A percentile compares a stretch with the other conserved stretches of the same genome.
These are phyloP conservation scores for Saxicola maurus DNA, from an alignment of 2,797 vertebrate species.

Conservation along the genomic window DNA sequence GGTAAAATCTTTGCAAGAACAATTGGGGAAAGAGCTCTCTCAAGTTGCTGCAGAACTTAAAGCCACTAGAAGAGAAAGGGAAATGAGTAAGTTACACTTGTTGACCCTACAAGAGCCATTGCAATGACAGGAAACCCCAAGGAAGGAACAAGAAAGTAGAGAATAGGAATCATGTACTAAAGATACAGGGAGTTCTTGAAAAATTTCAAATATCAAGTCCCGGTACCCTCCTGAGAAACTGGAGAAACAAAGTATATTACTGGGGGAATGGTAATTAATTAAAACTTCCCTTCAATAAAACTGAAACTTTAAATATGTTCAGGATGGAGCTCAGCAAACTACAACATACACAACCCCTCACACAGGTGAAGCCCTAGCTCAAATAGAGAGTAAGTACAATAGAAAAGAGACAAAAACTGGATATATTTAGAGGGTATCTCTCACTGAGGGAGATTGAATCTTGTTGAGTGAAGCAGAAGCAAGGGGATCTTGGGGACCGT, in stretches of 20 bases:
- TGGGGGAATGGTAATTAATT: background rate
- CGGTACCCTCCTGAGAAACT: accelerated
- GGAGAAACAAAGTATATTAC: background rate
- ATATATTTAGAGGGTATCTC: background rate
- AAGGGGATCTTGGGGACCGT: background rate
- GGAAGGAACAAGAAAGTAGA: background rate
- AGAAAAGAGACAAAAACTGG: background rate
- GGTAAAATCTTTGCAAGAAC: background rate
- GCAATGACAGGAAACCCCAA: background rate
- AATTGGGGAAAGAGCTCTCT: background rate
- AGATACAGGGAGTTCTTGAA: background rate
- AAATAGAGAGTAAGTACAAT: background rate
- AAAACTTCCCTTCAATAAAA: background rate
- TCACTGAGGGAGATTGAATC: background rate
- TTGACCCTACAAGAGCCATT: background rate
- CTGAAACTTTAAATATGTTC: background rate
- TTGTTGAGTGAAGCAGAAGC: background rate
- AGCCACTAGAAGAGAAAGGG: background rate
- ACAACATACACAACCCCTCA: background rate
- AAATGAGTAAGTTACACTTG: background rate
- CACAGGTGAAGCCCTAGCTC: background rate
- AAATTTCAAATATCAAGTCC: background rate
- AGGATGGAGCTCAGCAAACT: background rate
- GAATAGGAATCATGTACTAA: background rate
- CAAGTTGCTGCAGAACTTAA: accelerated